Evolutionary conservation across 2,797 vertebrate species (phyloP), one percentile per base, ranked within the genome.

Genomic region (Darevskia mixta): DNA sequence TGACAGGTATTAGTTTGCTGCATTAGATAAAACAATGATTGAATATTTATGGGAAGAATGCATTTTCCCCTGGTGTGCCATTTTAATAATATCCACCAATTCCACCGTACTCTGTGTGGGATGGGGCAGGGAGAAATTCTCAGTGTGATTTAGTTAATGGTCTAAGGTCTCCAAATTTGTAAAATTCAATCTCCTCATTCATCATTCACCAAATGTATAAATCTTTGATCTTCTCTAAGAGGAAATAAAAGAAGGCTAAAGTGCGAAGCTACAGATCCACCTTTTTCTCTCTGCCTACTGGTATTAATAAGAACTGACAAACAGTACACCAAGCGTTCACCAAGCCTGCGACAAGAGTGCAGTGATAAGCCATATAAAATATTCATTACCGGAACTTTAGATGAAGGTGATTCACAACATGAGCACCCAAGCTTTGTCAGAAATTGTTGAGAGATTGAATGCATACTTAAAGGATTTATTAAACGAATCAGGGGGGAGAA

Each of bases 401-500:
- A 93, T 87, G 94, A 90, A 93, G 88, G 94, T 91, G 94, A 96
- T 93, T 94, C 95, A 93, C 94, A 95, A 93, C 92, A 96, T 15
- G 87, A 94, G 93, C 92, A 90, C 72, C 90, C 86, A 82, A 93
- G 94, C 92, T 96, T 95, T 96, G 93, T 95, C 94, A 96, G 96
- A 95, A 97, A 94, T 94, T 25, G 10, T 1, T 85, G 88, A 89
- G 94, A 95, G 92, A 95, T 35, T 95, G 95, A 97, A 96, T 95
- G 88, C 94, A 86, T 87, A 93, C 94, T 96, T 95, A 95, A 91
- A 96, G 94, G 95, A 96, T 96, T 96, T 97, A 97, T 96, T 95
- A 96, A 95, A 97, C 95, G 94, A 95, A 96, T 92, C 88, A 94
- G 92, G 91, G 90, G 81, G 64, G 64, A n/a, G 23, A 77, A 86